Evolutionary conservation across 1,140 invertebrate species (phyloP), one percentile per base, ranked within the genome.

Genomic region (Phortica variegata): DNA sequence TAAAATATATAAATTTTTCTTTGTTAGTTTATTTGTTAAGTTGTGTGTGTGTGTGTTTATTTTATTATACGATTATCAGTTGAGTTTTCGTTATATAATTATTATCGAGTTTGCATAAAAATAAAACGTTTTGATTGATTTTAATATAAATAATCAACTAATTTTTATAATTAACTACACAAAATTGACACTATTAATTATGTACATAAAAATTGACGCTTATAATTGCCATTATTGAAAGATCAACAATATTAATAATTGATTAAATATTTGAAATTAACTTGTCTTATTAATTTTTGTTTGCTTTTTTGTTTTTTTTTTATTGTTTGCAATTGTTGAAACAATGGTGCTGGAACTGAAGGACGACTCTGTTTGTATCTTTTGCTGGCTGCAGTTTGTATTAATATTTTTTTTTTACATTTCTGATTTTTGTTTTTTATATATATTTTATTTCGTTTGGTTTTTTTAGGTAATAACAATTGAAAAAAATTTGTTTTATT

Each of bases 101-200:
- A 29, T 29, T 29, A 29, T 29, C 26, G 12, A 29, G 26, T 12
- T 29, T 29, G 12, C 26, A 29, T 29, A 29, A 6, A 29, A 12
- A 29, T 7, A 6, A 29, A 6, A 7, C 26, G 6, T 29, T 29
- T 29, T 29, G 42, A 46, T 19, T 51, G 45, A 36, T 6, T 36
- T 36, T 16, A 36, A 8, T 36, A 13, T 36, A n/a, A 16, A 16
- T 36, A 7, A 36, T 36, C 16, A 36, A 36, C 6, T 36, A 13
- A 36, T 36, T 36, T 6, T 6, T 7, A 7, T 13, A 7, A 16
- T 36, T 16, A 7, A 7, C 33, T 36, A 7, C 13, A 6, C 13
- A 36, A 63, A 68, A 68, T 68, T 68, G 63, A 68, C 63, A 50
- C 47, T 49, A 53, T 60, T 68, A 68, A 68, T 68, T 68, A 63